Evolutionary conservation across 1,140 invertebrate genomes (phyloP).

Genomic region (Elymnias hypermnestra): DNA sequence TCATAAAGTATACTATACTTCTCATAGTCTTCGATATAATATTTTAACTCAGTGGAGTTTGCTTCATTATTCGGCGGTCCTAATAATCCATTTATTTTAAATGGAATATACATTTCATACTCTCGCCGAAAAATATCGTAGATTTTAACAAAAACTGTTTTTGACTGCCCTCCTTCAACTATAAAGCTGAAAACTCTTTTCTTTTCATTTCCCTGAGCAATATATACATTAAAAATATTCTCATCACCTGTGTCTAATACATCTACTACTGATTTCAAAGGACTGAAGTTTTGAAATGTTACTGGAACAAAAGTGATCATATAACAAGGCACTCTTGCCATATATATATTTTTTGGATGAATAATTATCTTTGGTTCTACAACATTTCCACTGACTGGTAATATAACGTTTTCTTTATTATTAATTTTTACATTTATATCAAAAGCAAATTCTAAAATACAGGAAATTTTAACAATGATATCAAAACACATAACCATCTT

Average conservation of each 20-base stretch:
- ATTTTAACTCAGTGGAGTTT: constrained; percentile 41
- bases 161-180: constrained; percentile 50
- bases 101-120: constrained; percentile 66
- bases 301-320: constrained; percentile 58
- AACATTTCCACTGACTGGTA: constrained; percentile 57
- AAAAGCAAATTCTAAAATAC: constrained; percentile 54
- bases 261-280: constrained; percentile 39
- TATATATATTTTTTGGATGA: constrained; percentile 54
- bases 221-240: constrained; percentile 56
- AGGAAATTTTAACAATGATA: constrained; percentile 55
- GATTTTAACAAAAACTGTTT: constrained; percentile 57
- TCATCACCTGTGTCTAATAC: constrained; percentile 50
- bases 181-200: constrained; percentile 41
- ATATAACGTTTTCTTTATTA: constrained; percentile 60
- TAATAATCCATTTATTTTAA: constrained; percentile 56
- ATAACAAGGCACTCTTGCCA: constrained; percentile 50
- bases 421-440: constrained; percentile 62
- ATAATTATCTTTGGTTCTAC: constrained; percentile 57
- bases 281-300: constrained; percentile 52
- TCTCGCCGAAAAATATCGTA: constrained; percentile 52
- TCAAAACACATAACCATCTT: constrained; percentile 55
- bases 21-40: constrained; percentile 50
- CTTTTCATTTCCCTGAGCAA: constrained; percentile 49
- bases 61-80: constrained; percentile 48
- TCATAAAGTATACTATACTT: too few relatives aligned